Percentiles rank a stretch among this genome's conserved stretches.
These are phyloP conservation scores for Myripristis jacobus DNA, from an alignment of 2,797 vertebrate species.

Conservation along the genomic window DNA sequence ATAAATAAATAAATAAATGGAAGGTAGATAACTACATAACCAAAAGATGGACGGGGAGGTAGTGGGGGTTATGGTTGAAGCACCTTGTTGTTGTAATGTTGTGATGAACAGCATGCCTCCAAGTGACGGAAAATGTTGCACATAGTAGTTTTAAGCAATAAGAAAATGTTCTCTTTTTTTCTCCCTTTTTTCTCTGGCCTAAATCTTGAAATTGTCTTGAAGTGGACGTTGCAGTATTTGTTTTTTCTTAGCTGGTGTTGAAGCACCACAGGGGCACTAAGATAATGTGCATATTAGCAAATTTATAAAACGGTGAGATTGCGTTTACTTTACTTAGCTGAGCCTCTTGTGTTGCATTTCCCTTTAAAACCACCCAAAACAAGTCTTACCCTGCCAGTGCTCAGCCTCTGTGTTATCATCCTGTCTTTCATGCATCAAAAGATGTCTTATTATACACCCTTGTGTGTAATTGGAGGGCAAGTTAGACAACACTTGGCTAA, in stretches of 20 bases:
- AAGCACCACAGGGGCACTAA: slow-evolving; percentile 3
- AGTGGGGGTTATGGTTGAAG: too few relatives aligned
- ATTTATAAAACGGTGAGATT: slow-evolving; percentile 37
- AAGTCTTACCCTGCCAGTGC: slow-evolving; percentile 56
- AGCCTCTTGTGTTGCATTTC: slow-evolving; percentile 61
- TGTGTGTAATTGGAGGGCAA: slow-evolving; percentile 80
- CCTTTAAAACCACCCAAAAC: slow-evolving; percentile 26
- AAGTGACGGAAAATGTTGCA: too few relatives aligned
- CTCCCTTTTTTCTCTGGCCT: too few relatives aligned
- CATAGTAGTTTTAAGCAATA: too few relatives aligned
- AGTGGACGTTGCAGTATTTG: slow-evolving; percentile 1
- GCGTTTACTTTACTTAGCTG: slow-evolving; percentile 53
- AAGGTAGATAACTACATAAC: too few relatives aligned
- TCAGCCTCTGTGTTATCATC: slow-evolving; percentile 72
- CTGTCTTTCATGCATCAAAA: slow-evolving; percentile 82
- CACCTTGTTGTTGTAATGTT: too few relatives aligned
- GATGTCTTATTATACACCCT: slow-evolving; percentile 81
- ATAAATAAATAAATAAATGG: too few relatives aligned
- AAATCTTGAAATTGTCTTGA: not conserved
- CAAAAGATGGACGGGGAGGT: too few relatives aligned
- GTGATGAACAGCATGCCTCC: too few relatives aligned
- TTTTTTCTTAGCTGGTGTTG: not conserved
- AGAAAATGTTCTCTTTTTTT: too few relatives aligned
- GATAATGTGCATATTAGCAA: slow-evolving; percentile 23
- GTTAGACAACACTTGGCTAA: slow-evolving; percentile 79